Conservation (phyloP, 2,797 vertebrate species). For the Pangasius sanitwongsei region DNA sequence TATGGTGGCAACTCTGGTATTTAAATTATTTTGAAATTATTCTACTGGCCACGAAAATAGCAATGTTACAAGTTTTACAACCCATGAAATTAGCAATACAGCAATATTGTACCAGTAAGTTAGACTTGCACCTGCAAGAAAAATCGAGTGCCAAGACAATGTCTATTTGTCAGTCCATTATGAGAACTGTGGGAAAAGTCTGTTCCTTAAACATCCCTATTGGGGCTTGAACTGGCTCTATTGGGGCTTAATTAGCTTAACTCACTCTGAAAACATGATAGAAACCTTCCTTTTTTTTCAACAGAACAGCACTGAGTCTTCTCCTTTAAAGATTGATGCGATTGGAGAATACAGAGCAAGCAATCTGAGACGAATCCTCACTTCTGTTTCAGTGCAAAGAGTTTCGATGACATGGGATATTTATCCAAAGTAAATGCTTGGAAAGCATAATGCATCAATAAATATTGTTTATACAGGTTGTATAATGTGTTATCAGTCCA, state of each 20-base stretch:
- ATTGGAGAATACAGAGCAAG: not conserved
- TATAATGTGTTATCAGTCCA: not conserved
- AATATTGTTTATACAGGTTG: not conserved
- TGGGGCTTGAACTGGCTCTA: conserved; percentile 1
- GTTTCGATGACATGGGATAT: not conserved
- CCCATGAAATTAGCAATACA: not conserved
- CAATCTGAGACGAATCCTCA: not conserved
- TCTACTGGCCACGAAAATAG: not conserved
- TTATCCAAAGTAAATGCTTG: conserved; percentile 1
- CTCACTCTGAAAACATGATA: not conserved
- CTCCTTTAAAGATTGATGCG: not conserved
- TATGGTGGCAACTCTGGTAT: not conserved
- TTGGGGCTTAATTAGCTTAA: conserved; percentile 17
- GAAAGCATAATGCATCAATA: not conserved
- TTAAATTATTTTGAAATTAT: not conserved
- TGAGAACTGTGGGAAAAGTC: conserved; percentile 17
- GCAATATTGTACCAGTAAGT: not conserved
- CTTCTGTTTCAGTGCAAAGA: not conserved
- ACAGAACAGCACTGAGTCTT: not conserved
- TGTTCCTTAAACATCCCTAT: not conserved
- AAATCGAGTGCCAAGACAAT: not conserved
- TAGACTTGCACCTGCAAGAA: not conserved
- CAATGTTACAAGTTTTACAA: not conserved
- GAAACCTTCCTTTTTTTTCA: not conserved
- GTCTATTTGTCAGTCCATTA: conserved; percentile 4